Percentiles rank a stretch among this genome's conserved stretches.
Conservation (phyloP, 2,113 vertebrate species). For the Pristiophorus japonicus region DNA sequence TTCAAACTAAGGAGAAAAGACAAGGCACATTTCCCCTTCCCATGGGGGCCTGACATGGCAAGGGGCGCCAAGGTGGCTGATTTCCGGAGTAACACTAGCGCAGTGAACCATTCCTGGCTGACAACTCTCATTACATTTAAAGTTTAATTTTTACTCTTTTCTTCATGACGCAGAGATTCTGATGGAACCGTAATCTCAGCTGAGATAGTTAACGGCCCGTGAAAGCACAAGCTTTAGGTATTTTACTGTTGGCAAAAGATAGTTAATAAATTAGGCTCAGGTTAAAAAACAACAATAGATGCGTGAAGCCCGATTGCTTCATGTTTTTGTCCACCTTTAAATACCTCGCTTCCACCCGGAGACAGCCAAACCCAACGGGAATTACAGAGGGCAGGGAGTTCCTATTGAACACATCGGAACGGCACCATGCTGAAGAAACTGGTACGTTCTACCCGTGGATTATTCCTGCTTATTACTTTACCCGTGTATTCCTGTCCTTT, state of each 20-base stretch:
- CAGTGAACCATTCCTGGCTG: background rate
- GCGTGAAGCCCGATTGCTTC: background rate
- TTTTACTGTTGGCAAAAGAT: background rate
- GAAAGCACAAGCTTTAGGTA: background rate
- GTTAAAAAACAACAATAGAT: constrained; percentile 32
- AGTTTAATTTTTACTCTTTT: background rate
- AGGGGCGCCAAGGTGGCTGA: background rate
- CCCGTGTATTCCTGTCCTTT: background rate
- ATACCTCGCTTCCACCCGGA: background rate
- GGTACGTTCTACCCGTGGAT: background rate
- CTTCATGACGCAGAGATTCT: constrained; percentile 24
- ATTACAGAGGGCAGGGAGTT: background rate
- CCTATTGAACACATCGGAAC: background rate
- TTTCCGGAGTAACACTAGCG: background rate
- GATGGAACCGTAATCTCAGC: background rate
- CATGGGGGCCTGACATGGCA: background rate
- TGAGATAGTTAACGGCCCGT: background rate
- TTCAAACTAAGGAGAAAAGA: background rate
- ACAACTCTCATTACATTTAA: background rate
- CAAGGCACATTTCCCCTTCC: background rate
- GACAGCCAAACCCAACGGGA: background rate
- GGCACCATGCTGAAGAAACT: constrained; percentile 31
- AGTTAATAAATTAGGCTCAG: constrained; percentile 27
- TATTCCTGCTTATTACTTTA: background rate
- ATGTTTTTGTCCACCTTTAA: background rate